Conservation (phyloP, 2,888 invertebrate genomes). For the Glyphotaelius pellucidus region DNA sequence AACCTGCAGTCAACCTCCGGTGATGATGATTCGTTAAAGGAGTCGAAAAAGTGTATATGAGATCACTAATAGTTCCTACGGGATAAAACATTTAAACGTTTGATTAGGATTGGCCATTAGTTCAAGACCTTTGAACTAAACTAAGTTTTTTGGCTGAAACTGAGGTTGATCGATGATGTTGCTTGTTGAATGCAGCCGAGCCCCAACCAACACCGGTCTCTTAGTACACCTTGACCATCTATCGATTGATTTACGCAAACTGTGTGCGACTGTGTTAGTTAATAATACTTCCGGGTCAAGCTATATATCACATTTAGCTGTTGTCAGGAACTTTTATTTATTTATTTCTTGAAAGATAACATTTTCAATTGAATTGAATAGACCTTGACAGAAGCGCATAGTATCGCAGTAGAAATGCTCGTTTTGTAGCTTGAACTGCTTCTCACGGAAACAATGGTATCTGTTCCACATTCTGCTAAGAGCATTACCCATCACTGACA, state of each 20-base stretch:
- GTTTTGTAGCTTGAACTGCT: not conserved
- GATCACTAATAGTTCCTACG: not conserved
- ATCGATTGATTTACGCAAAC: no score
- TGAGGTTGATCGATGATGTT: not conserved
- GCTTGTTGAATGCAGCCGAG: not conserved
- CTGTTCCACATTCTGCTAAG: slow-evolving; percentile 10
- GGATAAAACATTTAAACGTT: not conserved
- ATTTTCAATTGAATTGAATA: slow-evolving; percentile 19
- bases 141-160: no score
- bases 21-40: no score
- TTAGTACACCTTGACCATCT: no score
- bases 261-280: not conserved
- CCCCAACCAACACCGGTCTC: no score
- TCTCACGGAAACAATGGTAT: slow-evolving; percentile 19
- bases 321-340: not conserved
- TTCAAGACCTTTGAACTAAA: no score
- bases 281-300: not conserved
- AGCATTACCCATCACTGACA: not conserved
- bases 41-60: not conserved
- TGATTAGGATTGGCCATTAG: no score
- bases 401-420: slow-evolving; percentile 14
- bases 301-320: not conserved
- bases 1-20: no score
- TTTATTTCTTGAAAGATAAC: not conserved
- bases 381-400: slow-evolving; percentile 5